Percentiles rank a stretch among this genome's conserved stretches.
Conservation (phyloP, 2,113 vertebrate genomes). For the Ameiurus melas region DNA sequence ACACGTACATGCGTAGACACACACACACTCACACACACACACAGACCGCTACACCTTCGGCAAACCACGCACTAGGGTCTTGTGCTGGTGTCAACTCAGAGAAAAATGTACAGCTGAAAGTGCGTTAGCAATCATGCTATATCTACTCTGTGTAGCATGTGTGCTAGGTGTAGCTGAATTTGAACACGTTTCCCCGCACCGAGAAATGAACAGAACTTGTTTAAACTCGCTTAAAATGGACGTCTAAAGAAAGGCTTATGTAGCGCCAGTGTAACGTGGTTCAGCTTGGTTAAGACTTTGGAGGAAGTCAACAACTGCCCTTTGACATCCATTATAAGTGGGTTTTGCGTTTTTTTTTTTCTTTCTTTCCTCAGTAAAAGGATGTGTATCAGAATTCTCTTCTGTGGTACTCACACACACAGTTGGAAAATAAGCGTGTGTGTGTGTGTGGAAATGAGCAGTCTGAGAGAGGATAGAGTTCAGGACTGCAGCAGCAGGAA, state of each 20-base stretch:
- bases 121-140: background rate
- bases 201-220: background rate
- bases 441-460: background rate
- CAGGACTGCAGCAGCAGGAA: constrained; percentile 11
- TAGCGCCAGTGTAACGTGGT: background rate
- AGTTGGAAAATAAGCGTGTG: background rate
- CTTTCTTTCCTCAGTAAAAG: background rate
- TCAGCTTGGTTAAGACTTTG: background rate
- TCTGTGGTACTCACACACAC: background rate
- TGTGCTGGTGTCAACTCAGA: constrained; percentile 8
- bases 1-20: too few relatives aligned
- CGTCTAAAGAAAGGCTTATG: background rate
- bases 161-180: background rate
- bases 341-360: background rate
- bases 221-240: background rate
- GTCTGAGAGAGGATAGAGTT: background rate
- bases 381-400: background rate
- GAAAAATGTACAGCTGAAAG: background rate
- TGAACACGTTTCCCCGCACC: background rate
- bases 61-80: background rate
- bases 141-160: background rate
- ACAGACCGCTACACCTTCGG: background rate
- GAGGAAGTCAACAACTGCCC: background rate
- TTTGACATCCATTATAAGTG: background rate
- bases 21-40: background rate